These are phyloP conservation scores for Odontocolon sp. DNA, from an alignment of 2,888 invertebrate genomes.

Conservation along the genomic window DNA sequence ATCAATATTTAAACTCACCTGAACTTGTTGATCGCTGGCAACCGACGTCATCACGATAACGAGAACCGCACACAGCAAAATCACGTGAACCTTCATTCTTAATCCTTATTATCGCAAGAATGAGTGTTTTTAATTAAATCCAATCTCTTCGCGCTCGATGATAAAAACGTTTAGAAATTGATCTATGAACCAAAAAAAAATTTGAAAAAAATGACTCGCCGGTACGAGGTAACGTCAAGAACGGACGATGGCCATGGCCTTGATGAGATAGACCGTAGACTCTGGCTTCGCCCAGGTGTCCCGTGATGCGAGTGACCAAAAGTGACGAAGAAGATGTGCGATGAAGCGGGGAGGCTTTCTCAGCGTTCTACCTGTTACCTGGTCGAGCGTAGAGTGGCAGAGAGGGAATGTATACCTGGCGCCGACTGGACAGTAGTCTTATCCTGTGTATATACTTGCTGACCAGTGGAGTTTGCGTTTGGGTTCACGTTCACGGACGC, in stretches of 20 bases:
- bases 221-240: background rate
- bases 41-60: constrained; percentile 22
- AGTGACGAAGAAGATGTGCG: constrained; percentile 48
- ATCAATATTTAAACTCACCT: constrained; percentile 51
- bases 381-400: constrained; percentile 43
- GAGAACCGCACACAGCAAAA: constrained; percentile 44
- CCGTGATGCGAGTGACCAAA: constrained; percentile 56
- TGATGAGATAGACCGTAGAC: constrained; percentile 7
- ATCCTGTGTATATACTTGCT: constrained; percentile 59
- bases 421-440: background rate
- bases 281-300: constrained; percentile 48
- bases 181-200: background rate
- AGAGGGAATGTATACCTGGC: constrained; percentile 22
- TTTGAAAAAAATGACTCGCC: background rate
- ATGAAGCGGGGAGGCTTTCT: constrained; percentile 45
- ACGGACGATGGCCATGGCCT: constrained; percentile 32
- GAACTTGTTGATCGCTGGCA: constrained; percentile 19
- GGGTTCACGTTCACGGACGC: constrained; percentile 77
- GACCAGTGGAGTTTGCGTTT: constrained; percentile 77
- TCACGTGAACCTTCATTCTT: constrained; percentile 53
- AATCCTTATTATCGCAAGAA: constrained; percentile 14
- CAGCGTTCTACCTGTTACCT: constrained; percentile 34
- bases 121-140: background rate
- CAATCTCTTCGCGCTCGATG: background rate
- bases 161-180: background rate